phyloP scores from a whole-genome alignment of 2,797 vertebrate genomes.

The Kryptolebias ocellatus region DNA sequence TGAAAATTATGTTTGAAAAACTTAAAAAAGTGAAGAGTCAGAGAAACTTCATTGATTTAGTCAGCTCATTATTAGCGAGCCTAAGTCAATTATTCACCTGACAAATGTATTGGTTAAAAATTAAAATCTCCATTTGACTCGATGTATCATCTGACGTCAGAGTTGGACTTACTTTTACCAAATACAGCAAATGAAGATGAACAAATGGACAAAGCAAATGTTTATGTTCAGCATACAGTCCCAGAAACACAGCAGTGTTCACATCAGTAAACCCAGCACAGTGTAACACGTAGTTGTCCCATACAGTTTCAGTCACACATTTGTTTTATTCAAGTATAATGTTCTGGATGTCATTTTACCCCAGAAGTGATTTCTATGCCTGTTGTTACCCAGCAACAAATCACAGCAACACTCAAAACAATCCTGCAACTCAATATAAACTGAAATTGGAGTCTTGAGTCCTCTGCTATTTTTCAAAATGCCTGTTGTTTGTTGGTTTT shows the following conservation, averaged over 20 bases:
- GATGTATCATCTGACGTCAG: slow-evolving; percentile 28
- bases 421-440: slow-evolving; percentile 37
- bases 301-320: slow-evolving; percentile 6
- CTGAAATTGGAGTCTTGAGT: slow-evolving; percentile 32
- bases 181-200: background rate
- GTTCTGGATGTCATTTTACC: slow-evolving; percentile 23
- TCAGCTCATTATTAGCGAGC: slow-evolving; percentile 48
- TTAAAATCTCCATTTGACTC: slow-evolving; percentile 52
- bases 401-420: slow-evolving; percentile 47
- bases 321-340: background rate
- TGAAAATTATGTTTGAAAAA: slow-evolving; percentile 40
- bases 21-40: slow-evolving; percentile 62
- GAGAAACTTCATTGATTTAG: slow-evolving; percentile 49
- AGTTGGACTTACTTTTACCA: slow-evolving; percentile 1
- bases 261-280: background rate
- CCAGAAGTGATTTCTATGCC: slow-evolving; percentile 26
- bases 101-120: slow-evolving; percentile 68
- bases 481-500: slow-evolving; percentile 35
- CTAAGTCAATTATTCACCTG: slow-evolving; percentile 46
- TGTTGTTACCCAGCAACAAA: slow-evolving; percentile 23
- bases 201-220: background rate
- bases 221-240: background rate
- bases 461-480: slow-evolving; percentile 34
- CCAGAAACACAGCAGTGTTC: background rate
- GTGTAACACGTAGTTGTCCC: background rate